Conservation (phyloP, 2,797 vertebrate species). For the Melanotaenia parkinsoni region DNA sequence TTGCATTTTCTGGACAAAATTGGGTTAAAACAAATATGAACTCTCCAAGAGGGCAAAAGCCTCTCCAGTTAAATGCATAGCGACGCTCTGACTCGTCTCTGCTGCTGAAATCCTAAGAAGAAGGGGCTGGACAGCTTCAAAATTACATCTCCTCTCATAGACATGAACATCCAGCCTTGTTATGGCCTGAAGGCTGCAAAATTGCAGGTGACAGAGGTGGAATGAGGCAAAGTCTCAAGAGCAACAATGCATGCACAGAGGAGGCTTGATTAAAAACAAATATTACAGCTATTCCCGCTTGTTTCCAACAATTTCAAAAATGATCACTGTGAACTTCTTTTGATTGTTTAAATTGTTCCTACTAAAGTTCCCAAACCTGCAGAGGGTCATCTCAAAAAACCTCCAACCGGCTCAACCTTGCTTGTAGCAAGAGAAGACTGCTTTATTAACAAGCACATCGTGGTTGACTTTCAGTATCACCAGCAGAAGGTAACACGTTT, state of each 20-base stretch:
- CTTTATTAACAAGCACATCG: background rate
- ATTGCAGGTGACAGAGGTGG: slow-evolving; percentile 29
- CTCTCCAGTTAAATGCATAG: slow-evolving; percentile 6
- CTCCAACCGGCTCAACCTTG: background rate
- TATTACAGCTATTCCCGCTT: background rate
- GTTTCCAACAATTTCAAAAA: background rate
- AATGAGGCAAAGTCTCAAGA: background rate
- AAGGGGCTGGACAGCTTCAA: slow-evolving; percentile 37
- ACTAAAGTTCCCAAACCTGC: background rate
- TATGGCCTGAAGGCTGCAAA: slow-evolving; percentile 29
- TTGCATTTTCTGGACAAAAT: background rate
- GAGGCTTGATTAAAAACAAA: background rate
- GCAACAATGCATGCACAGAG: background rate
- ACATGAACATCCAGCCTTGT: slow-evolving; percentile 34
- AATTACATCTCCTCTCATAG: slow-evolving; percentile 50
- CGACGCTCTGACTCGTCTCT: background rate
- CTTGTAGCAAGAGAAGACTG: background rate
- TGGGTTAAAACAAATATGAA: slow-evolving; percentile 2
- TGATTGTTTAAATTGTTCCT: background rate
- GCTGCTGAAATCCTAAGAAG: slow-evolving; percentile 13
- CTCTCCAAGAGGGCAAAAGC: slow-evolving; percentile 7
- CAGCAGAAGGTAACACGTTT: slow-evolving; percentile 35
- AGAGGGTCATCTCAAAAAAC: background rate
- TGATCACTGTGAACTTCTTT: background rate
- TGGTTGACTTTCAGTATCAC: slow-evolving; percentile 3